Percentiles rank a stretch among this genome's conserved stretches.
Evolutionary conservation across 2,797 vertebrate genomes (phyloP).

Genomic region (Phoebastria nigripes): DNA sequence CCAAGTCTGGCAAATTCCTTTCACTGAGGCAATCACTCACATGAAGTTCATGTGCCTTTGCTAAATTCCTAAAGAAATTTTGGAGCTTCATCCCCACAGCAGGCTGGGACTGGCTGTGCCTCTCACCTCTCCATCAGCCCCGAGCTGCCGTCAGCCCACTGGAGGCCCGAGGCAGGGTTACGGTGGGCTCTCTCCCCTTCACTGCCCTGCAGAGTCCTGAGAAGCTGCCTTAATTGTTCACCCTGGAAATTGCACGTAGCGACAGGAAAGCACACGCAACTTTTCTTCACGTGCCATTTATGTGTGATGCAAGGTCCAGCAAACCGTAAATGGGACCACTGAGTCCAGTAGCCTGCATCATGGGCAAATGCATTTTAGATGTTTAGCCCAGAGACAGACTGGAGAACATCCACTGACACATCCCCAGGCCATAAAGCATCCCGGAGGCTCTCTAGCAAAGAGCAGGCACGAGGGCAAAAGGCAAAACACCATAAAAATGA

Average conservation of each 20-base stretch:
- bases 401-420: not conserved
- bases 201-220: rapidly evolving
- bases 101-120: not conserved
- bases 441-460: not conserved
- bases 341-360: not conserved
- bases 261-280: not conserved
- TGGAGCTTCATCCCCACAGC: rapidly evolving
- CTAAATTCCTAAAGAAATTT: not conserved
- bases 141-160: rapidly evolving
- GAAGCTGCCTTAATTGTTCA: not conserved
- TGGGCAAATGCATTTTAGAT: not conserved
- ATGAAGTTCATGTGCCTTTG: not conserved
- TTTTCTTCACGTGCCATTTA: not conserved
- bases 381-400: not conserved
- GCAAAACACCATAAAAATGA: not conserved
- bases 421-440: not conserved
- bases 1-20: not conserved
- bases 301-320: not conserved
- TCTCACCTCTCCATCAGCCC: not conserved
- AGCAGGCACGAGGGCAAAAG: not conserved
- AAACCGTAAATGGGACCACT: not conserved
- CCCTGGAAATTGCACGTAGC: rapidly evolving
- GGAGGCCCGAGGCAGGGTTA: rapidly evolving
- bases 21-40: not conserved
- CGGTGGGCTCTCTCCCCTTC: not conserved